Evolutionary conservation across 2,113 vertebrate species (phyloP).

Genomic region (Gnathonemus echidnorhynchus): DNA sequence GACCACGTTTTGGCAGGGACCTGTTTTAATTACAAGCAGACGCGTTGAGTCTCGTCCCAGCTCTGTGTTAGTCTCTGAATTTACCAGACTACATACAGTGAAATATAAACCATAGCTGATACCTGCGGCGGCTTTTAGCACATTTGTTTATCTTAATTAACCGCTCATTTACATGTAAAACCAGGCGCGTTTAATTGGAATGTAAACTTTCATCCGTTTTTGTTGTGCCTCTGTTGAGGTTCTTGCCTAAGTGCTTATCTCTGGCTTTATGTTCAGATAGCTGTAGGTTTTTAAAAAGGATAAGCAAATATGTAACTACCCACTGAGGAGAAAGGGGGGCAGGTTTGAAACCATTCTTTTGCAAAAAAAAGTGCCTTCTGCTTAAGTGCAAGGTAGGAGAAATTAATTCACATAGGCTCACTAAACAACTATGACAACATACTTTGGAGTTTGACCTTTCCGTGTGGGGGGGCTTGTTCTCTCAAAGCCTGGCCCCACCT

Average conservation of each 20-base stretch:
- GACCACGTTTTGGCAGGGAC: background rate
- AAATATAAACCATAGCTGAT: background rate
- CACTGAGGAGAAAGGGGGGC: background rate
- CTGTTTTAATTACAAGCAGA: background rate
- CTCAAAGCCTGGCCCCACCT: background rate
- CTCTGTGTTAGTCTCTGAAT: background rate
- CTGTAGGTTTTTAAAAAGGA: background rate
- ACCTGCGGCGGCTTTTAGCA: background rate
- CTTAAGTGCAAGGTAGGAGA: background rate
- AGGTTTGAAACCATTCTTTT: background rate
- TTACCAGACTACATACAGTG: background rate
- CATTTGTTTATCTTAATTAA: background rate
- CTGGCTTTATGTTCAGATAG: background rate
- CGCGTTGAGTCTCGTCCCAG: background rate
- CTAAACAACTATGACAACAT: background rate
- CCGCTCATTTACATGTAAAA: background rate
- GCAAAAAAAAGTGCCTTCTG: background rate
- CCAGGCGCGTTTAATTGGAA: background rate
- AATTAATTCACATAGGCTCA: background rate
- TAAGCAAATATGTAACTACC: background rate
- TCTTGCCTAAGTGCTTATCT: background rate
- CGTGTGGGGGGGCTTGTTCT: background rate
- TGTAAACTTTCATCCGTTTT: background rate
- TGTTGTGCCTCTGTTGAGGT: background rate
- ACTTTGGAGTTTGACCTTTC: background rate